A percentile compares a stretch with the other conserved stretches of the same genome.
Evolutionary conservation across 2,888 invertebrate species (phyloP).

Genomic region (Mimas tiliae): DNA sequence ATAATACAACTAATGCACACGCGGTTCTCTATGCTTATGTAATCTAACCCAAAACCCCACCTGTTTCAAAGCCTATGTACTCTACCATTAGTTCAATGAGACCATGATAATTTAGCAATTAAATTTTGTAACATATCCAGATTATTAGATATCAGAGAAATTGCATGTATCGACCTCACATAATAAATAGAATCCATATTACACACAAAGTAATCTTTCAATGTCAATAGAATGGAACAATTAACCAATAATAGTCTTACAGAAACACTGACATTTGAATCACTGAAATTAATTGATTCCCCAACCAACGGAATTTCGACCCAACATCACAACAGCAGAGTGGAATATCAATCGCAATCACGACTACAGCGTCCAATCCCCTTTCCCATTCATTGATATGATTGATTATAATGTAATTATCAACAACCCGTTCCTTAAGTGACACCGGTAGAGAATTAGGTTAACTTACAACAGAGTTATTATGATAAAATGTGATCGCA

Average conservation of each 20-base stretch:
- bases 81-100: no score
- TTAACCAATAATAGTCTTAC: constrained; percentile 19
- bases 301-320: constrained; percentile 12
- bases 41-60: no score
- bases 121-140: not conserved
- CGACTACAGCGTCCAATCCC: constrained; percentile 40
- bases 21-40: no score
- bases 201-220: constrained; percentile 26
- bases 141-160: not conserved
- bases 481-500: constrained; percentile 44
- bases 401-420: constrained; percentile 79
- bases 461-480: constrained; percentile 48
- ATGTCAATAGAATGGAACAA: constrained; percentile 27
- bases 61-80: no score
- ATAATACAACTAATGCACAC: no score
- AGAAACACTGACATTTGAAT: constrained; percentile 28
- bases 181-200: constrained; percentile 4
- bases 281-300: constrained; percentile 26
- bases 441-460: constrained; percentile 32
- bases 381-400: constrained; percentile 53
- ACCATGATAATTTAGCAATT: no score
- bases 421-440: constrained; percentile 58
- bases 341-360: constrained; percentile 37
- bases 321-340: constrained; percentile 28
- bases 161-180: constrained; percentile 11